Evolutionary conservation across 2,888 invertebrate genomes (phyloP).

Genomic region (Tinea pellionella): DNA sequence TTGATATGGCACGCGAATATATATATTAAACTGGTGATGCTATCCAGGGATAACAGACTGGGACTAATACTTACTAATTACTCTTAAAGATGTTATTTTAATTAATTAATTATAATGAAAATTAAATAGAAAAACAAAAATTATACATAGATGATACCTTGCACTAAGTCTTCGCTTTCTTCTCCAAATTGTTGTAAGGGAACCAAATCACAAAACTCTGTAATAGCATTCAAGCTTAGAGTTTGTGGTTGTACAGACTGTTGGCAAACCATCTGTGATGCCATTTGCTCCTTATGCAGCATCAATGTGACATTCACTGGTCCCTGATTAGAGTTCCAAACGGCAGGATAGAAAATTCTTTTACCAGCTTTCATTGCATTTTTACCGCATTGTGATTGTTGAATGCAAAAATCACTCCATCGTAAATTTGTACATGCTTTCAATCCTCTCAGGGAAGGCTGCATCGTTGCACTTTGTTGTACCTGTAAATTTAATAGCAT

Average conservation of each 20-base stretch:
- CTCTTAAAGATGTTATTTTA: too few species aligned
- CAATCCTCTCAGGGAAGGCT: constrained; percentile 75
- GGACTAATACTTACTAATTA: too few species aligned
- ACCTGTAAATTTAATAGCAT: constrained; percentile 32
- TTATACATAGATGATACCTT: constrained; percentile 56
- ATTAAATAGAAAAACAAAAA: too few species aligned
- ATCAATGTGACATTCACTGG: constrained; percentile 76
- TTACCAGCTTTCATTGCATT: constrained; percentile 73
- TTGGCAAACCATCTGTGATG: constrained; percentile 73
- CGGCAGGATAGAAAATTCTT: constrained; percentile 79
- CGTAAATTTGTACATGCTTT: constrained; percentile 79
- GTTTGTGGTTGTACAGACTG: constrained; percentile 72
- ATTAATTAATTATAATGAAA: too few species aligned
- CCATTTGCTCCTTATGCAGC: constrained; percentile 72
- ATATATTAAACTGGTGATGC: too few species aligned
- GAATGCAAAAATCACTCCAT: constrained; percentile 77
- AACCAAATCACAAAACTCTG: constrained; percentile 84
- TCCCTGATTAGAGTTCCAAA: constrained; percentile 75
- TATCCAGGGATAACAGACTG: too few species aligned
- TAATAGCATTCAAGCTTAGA: constrained; percentile 77
- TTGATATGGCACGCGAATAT: too few species aligned
- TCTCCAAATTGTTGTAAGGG: constrained; percentile 76
- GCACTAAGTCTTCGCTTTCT: constrained; percentile 73
- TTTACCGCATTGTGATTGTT: constrained; percentile 52
- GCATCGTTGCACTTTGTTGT: constrained; percentile 77